Percentiles rank a stretch among this genome's conserved stretches.
These are phyloP conservation scores for Limnephilus auricula DNA, from an alignment of 2,888 invertebrate species.

Conservation along the genomic window DNA sequence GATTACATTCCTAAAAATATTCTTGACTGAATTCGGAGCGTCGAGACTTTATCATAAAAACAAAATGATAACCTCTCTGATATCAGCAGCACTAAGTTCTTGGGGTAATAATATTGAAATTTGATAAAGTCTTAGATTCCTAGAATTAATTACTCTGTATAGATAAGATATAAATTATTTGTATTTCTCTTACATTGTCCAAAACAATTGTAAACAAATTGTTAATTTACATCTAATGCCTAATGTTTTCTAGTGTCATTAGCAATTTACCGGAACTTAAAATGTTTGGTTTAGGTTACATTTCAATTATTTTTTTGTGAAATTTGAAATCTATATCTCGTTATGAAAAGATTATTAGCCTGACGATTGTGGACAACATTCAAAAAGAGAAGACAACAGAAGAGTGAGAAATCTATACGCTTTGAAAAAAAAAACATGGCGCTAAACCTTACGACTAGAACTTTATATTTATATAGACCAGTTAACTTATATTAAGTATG, in stretches of 20 bases:
- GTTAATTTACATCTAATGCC: background rate
- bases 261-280: background rate
- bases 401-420: background rate
- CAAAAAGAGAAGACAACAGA: background rate
- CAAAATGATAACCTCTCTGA: constrained; percentile 13
- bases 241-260: background rate
- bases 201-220: background rate
- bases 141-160: background rate
- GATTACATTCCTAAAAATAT: constrained; percentile 62
- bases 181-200: background rate
- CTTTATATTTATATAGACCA: background rate
- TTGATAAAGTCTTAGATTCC: background rate
- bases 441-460: background rate
- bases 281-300: background rate
- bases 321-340: too few species aligned
- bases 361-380: background rate
- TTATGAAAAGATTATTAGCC: too few species aligned
- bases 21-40: constrained; percentile 68
- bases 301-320: too few species aligned
- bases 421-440: background rate
- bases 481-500: background rate
- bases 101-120: background rate
- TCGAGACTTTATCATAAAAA: constrained; percentile 2
- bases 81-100: background rate
- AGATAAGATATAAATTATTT: background rate